Base-by-base conservation (phyloP, 92 coral and sea anemone genomes). In the Siderastrea radians region DNA sequence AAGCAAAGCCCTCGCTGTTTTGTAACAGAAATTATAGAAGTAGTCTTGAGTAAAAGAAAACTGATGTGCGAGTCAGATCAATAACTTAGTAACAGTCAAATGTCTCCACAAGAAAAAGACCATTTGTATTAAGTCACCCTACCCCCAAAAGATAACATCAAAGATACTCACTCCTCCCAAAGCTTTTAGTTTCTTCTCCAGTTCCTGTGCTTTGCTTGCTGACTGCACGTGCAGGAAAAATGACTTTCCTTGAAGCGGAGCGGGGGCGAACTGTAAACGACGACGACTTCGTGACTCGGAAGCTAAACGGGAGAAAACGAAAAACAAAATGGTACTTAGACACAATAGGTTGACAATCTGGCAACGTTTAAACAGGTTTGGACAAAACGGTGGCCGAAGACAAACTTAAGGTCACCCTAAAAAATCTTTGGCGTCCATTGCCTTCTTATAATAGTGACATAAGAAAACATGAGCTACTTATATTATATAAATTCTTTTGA, bases 161-260 rank as follows among this genome's bases (percentile, higher is more conserved):
- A 26, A 26, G 38, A 10, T 49, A 92, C 98, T 84, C 71, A 96
- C 99, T 89, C 96, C 99, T 58, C 99, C 99, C 59, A 94, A 80
- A 5, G 26, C 84, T 44, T 59, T 75, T 7, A 96, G 84, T 61
- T 83, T 88, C 61, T 67, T 79, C 60, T 96, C 99, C 52, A 96
- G 91, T 49, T 87, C 81, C 53, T 84, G 51, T 49, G 88, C 78
- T 85, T 90, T 91, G 49, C 62, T 59, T 47, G 86, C 84, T 45
- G 91, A 87, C 49, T 86, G 89, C 16, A 93, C 73, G 61, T 96
- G 94, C 16, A 96, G 89, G 84, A 87, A 96, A 77, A 96, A 94
- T 4, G 93, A 57, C 79, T 94, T 91, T 8, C 98, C 98, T 12
- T 79, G 61, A 53, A 96, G 94, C 38, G 93, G 91, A 49, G 68